A percentile compares a stretch with the other conserved stretches of the same genome.
These are phyloP conservation scores for Oryzias woworae DNA, from an alignment of 2,113 vertebrate genomes.

Conservation along the genomic window DNA sequence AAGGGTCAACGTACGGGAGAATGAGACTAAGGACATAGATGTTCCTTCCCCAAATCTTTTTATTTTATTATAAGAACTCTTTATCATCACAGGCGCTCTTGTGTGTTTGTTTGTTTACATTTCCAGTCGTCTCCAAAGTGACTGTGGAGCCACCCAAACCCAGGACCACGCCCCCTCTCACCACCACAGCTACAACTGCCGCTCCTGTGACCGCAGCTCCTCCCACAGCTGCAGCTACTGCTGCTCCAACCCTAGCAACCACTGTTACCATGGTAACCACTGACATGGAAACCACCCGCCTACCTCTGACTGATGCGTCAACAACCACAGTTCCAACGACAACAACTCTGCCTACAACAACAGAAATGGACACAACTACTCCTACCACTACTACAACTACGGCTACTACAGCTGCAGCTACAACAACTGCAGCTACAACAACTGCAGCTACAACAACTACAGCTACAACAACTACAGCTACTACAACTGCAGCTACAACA, in stretches of 20 bases:
- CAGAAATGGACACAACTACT: not conserved
- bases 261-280: not conserved
- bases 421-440: not conserved
- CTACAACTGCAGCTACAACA: not conserved
- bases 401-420: not conserved
- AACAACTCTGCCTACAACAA: not conserved
- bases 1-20: too few relatives aligned
- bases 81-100: fast-evolving
- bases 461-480: not conserved
- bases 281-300: not conserved
- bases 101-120: constrained; percentile 1
- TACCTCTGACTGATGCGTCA: not conserved
- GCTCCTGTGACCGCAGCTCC: not conserved
- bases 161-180: constrained; percentile 15
- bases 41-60: too few relatives aligned
- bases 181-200: fast-evolving
- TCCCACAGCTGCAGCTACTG: not conserved
- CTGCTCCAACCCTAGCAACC: not conserved
- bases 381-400: not conserved
- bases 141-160: constrained; percentile 74
- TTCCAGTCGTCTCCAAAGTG: constrained; percentile 74
- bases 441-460: not conserved
- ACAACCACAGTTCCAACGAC: not conserved
- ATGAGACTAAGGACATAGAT: too few relatives aligned
- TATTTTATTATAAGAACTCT: not conserved